Percentiles rank a stretch among this genome's conserved stretches.
phyloP scores from a whole-genome alignment of 2,888 invertebrate species.

The Nymphalis polychloros region DNA sequence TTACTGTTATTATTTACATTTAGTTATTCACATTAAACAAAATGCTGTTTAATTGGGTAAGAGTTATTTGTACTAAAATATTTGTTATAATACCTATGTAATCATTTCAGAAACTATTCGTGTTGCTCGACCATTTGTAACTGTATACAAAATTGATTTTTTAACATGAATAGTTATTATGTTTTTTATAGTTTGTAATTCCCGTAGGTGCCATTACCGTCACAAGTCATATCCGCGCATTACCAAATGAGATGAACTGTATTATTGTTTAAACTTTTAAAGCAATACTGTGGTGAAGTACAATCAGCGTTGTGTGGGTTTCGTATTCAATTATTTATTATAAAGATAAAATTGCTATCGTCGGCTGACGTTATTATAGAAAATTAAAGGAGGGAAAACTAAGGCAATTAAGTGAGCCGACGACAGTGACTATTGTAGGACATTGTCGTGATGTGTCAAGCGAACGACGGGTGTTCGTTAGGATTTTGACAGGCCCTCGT shows the following conservation, averaged over 20 bases:
- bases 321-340: constrained; percentile 6
- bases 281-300: constrained; percentile 58
- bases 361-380: neutral
- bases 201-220: constrained; percentile 63
- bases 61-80: neutral
- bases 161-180: constrained; percentile 69
- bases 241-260: constrained; percentile 59
- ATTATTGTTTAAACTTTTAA: constrained; percentile 67
- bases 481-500: constrained; percentile 76
- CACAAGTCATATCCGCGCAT: constrained; percentile 64
- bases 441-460: constrained; percentile 76
- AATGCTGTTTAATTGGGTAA: no score
- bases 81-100: constrained; percentile 11
- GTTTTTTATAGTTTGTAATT: constrained; percentile 72
- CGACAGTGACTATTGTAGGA: constrained; percentile 76
- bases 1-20: no score
- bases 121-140: constrained; percentile 58
- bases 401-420: constrained; percentile 75
- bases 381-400: constrained; percentile 47
- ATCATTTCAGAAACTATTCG: constrained; percentile 42
- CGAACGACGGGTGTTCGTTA: constrained; percentile 63
- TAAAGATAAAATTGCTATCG: neutral
- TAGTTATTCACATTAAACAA: no score
- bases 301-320: neutral
- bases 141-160: constrained; percentile 74